phyloP scores from a whole-genome alignment of 2,888 invertebrate genomes.

The Tetragonisca angustula region DNA sequence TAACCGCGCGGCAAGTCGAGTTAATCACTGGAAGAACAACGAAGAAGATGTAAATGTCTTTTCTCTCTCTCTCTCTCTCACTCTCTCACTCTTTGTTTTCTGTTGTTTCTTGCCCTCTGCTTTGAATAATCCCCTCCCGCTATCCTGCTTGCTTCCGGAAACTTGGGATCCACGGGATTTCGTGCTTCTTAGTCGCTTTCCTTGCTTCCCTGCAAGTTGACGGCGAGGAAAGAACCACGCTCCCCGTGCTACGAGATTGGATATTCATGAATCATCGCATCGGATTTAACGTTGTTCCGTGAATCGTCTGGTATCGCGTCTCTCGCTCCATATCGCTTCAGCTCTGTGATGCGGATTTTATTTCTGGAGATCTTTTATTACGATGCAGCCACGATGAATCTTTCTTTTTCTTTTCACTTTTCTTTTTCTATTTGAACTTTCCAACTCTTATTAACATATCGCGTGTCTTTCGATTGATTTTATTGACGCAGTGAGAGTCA shows the following conservation, averaged over 20 bases:
- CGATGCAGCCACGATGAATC: background rate
- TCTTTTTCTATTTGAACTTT: no score
- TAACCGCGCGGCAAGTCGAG: conserved; percentile 21
- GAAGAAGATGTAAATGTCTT: conserved; percentile 17
- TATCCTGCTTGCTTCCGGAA: background rate
- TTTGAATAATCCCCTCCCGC: background rate
- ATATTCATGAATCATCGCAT: background rate
- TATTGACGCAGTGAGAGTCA: no score
- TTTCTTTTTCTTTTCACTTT: background rate
- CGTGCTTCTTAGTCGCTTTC: background rate
- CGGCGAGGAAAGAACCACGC: background rate
- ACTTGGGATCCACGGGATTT: background rate
- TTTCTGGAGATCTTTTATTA: no score
- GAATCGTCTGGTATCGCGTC: background rate
- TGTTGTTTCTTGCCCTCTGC: background rate
- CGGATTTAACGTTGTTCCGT: background rate
- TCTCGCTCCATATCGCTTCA: background rate
- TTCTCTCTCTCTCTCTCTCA: background rate
- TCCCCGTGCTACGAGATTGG: background rate
- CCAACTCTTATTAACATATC: no score
- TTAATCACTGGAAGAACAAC: conserved; percentile 33
- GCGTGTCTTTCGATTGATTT: no score
- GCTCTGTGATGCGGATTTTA: background rate
- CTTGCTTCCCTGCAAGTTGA: background rate
- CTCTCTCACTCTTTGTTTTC: background rate